Evolutionary conservation across 2,113 vertebrate genomes (phyloP), one percentile per base, ranked within the genome.

Genomic region (Onychostruthus taczanowskii): DNA sequence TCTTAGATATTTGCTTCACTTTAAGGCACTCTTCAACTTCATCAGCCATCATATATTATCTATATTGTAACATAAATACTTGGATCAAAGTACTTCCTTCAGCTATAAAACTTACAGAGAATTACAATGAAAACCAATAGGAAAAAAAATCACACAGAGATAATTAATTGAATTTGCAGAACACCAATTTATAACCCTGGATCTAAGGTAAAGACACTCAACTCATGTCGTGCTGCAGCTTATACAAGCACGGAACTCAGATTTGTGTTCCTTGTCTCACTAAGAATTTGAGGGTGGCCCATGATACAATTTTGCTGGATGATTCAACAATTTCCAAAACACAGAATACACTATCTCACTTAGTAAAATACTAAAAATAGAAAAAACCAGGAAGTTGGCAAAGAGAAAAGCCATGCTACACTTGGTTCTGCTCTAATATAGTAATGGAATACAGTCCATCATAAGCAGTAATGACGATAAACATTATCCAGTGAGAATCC

Each of bases 221-320:
- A 1, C 7, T 76, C 35, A 46, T 81, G 41, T 26, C 50, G 28
- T 31, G 39, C 39, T 53, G 44, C 31, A 80, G 44, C 10, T 86
- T 37, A 11, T 27, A 33, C 33, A 27, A 67, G 10, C 37, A 85
- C 41, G 26, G 19, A 72, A 37, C 53, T 85, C 39, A 27, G 11
- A 41, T 72, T 85, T 76, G 9, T 84, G 58, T 89, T 89, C 10
- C 18, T 72, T 67, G 7, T 66, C 58, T 72, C 21, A 16, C 43
- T 74, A 46, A 30, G 50, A 75, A 39, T 41, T n/a, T 23, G 31
- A 39, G 22, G 6, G 5, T 76, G 35, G 20, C 27, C 31, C 31
- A 23, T 1, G 1, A 27, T 43, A 53, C 0, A 0, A 64, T 77
- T 81, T 67, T 85, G 3, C 56, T 70, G 41, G 27, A 53, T 64